Base-by-base conservation (phyloP, 1,140 invertebrate genomes). In the Halotydeus destructor region DNA sequence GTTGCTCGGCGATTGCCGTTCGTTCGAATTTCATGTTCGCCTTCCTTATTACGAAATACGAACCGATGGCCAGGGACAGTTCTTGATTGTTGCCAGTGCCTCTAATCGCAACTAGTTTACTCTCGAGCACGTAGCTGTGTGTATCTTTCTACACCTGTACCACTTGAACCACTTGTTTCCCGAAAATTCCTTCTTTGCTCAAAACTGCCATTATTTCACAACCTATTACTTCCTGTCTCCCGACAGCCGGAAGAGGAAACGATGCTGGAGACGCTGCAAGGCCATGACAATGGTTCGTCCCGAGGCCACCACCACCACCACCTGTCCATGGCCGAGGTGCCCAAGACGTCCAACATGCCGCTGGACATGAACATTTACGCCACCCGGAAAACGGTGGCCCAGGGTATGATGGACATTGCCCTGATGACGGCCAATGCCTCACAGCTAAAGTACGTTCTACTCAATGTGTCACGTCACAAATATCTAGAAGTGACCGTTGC, bases 371-470 rank as follows among this genome's bases (percentile, higher is more conserved):
- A 82, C 57, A 67, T 72, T 46, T 82, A 82, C 69, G 78, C 79
- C 1, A 83, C 78, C 1, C 81, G 81, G 56, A 83, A 84, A 59
- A 82, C 78, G 0, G 78, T 83, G 23, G 78, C 79, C 0, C 79
- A 55, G 43, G 56, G 58, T 5, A 60, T 61, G 53, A 53, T 62
- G 40, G 61, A 63, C 39, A 54, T 63, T 30, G 61, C 60, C 14
- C 51, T 63, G 2, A 49, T 63, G 36, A 65, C 62, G 8, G 62
- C 63, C 5, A 66, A 86, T 57, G 80, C 81, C 11, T 81, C 78
- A 1, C 81, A 86, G 54, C 61, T 88, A 9, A 84, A 84, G 36
- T 47, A 44, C 26, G 41, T 47, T 14, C 34, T 47, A 9, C 8
- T 47, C 6, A 47, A 47, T 24, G 6, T 41, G 1, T 8, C 8